Percentiles rank a stretch among this genome's conserved stretches.
phyloP scores from a whole-genome alignment of 1,140 invertebrate species.

The Argopecten irradians region DNA sequence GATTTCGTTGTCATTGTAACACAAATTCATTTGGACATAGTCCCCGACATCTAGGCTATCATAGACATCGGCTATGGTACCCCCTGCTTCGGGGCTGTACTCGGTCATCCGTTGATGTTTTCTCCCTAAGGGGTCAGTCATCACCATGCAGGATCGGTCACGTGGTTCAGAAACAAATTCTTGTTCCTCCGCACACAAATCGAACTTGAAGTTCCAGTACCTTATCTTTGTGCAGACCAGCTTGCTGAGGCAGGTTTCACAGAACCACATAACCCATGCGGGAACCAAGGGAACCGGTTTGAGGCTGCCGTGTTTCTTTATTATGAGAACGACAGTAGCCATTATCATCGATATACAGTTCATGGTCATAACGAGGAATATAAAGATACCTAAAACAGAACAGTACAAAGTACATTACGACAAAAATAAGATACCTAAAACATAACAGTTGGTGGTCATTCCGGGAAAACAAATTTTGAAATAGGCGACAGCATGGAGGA shows the following conservation, averaged over 20 bases:
- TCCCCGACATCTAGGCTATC: constrained; percentile 3
- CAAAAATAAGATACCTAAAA: neutral
- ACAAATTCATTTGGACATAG: neutral
- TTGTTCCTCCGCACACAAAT: constrained; percentile 29
- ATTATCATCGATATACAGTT: constrained; percentile 73
- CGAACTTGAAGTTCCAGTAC: constrained; percentile 1
- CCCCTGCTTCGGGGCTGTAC: neutral
- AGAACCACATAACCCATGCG: constrained; percentile 59
- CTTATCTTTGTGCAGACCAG: constrained; percentile 56
- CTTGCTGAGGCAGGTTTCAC: constrained; percentile 61
- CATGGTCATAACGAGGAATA: constrained; percentile 73
- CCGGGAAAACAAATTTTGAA: neutral
- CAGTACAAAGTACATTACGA: neutral
- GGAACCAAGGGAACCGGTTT: constrained; percentile 64
- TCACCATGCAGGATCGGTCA: constrained; percentile 31
- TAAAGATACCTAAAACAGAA: constrained; percentile 66
- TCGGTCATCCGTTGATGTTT: neutral
- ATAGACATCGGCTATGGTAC: neutral
- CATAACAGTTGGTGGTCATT: neutral
- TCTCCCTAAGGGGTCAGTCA: constrained; percentile 19
- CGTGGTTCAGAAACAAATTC: neutral
- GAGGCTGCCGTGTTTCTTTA: constrained; percentile 67
- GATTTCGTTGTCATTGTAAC: constrained; percentile 4
- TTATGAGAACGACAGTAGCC: constrained; percentile 72
- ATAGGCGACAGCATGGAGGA: too few species aligned